phyloP scores from a whole-genome alignment of 2,113 vertebrate genomes.

The Brachionichthys hirsutus region DNA sequence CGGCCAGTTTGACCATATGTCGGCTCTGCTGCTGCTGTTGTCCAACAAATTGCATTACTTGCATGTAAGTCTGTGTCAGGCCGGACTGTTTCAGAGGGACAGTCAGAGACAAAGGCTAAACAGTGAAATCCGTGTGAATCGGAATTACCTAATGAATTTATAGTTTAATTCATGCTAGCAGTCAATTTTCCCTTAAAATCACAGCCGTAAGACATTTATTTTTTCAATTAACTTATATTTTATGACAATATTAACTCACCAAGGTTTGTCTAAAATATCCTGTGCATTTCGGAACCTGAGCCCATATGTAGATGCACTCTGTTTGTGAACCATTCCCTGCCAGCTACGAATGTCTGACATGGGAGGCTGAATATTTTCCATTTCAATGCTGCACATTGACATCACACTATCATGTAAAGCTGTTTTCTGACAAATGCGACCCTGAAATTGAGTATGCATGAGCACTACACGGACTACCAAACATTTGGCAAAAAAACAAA shows the following conservation, averaged over 20 bases:
- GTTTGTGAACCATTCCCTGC: constrained; percentile 22
- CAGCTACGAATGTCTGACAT: constrained; percentile 50
- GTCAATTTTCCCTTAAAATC: not conserved
- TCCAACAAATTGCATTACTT: constrained; percentile 54
- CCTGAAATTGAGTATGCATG: constrained; percentile 69
- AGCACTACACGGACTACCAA: constrained; percentile 60
- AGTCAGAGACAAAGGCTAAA: constrained; percentile 28
- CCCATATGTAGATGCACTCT: constrained; percentile 15
- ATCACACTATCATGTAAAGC: constrained; percentile 69
- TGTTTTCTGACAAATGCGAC: constrained; percentile 63
- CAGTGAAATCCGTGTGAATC: constrained; percentile 24
- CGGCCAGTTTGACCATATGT: constrained; percentile 70
- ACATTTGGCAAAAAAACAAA: constrained; percentile 63
- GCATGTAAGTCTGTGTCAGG: constrained; percentile 49
- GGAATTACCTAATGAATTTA: constrained; percentile 17
- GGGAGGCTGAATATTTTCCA: constrained; percentile 57
- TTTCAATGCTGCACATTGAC: constrained; percentile 59
- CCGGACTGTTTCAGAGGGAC: constrained; percentile 26
- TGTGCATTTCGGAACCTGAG: constrained; percentile 21
- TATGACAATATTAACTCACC: constrained; percentile 8
- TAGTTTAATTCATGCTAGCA: constrained; percentile 11
- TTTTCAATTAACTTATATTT: constrained; percentile 13
- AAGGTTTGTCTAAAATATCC: constrained; percentile 13
- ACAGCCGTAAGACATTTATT: not conserved
- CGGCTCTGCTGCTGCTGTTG: constrained; percentile 56